Base-by-base conservation (phyloP, 1,140 invertebrate species). In the Sweltsa coloradensis region DNA sequence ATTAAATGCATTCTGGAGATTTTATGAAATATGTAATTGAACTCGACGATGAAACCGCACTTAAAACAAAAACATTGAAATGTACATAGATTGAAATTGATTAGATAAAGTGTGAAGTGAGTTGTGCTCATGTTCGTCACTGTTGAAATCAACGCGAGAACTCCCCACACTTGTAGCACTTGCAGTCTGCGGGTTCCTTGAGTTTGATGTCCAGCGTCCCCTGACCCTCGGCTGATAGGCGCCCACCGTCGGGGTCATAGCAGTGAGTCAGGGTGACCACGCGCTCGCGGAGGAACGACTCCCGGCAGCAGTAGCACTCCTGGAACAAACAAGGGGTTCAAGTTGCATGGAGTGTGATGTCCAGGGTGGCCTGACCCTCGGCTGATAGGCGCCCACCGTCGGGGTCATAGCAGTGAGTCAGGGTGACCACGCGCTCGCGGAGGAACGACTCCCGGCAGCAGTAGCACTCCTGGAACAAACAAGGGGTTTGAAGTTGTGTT, bases 291-390 rank as follows among this genome's bases (percentile, higher is more conserved):
- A 93, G 69, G 53, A 79, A 85, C 52, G 83, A 85, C 62, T 94
- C 89, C 43, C 88, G 74, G 56, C 89, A 94, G 60, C 89, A 94
- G 56, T 83, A 87, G 59, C 89, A 93, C 67, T 92, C 87, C 88
- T 92, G 59, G 7, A 67, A 39, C 4, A 13, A 41, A 44, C n/a
- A 34, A 14, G 36, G 11, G n/a, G n/a, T n/a, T n/a, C n/a, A n/a
- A n/a, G n/a, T n/a, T n/a, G n/a, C n/a, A n/a, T n/a, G n/a, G n/a
- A n/a, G n/a, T n/a, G n/a, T 83, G 13, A 92, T 76, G 53, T 86
- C 79, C 82, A 91, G 85, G 0, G 72, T 69, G 5, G 67, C 67
- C 48, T 68, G 66, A 40, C 63, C 63, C 25, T 78, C 73, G 5
- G 74, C 69, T 16, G 70, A 75, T 39, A 92, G 63, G 54, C 84